A percentile compares a stretch with the other conserved stretches of the same genome.
These are phyloP conservation scores for Sarcophaga peregrina DNA, from an alignment of 1,140 invertebrate genomes.

Conservation along the genomic window DNA sequence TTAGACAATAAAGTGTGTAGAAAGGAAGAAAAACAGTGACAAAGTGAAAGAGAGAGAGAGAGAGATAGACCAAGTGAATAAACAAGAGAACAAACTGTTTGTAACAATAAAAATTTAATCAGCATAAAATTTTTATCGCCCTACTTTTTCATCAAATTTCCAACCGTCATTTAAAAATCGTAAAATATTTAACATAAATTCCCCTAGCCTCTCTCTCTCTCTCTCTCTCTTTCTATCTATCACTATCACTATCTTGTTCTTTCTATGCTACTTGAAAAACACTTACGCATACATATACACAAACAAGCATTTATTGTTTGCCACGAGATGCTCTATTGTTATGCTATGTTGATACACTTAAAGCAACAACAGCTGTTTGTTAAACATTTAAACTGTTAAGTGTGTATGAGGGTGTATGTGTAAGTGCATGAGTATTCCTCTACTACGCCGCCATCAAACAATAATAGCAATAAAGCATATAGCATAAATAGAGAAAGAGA, in stretches of 20 bases:
- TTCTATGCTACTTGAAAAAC: no score
- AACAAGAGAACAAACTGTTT: neutral
- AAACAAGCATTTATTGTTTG: no score
- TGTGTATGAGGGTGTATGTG: neutral
- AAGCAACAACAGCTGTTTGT: slow-evolving; percentile 12
- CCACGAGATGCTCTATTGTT: no score
- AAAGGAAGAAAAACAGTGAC: neutral
- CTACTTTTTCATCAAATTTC: slow-evolving; percentile 39
- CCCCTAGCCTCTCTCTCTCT: neutral
- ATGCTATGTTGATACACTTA: no score
- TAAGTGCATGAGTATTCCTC: neutral
- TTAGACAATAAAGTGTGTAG: slow-evolving; percentile 19
- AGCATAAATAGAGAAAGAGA: neutral
- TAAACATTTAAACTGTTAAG: neutral
- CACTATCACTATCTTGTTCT: no score
- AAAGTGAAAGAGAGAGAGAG: neutral
- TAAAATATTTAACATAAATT: slow-evolving; percentile 42
- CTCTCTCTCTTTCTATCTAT: no score
- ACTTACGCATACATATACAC: no score
- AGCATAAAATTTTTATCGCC: slow-evolving; percentile 37
- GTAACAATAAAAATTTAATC: slow-evolving; percentile 40
- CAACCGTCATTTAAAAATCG: slow-evolving; percentile 40
- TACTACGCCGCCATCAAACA: neutral
- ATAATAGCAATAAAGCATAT: no score
- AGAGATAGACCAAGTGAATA: neutral